Percentiles rank a stretch among this genome's conserved stretches.
Evolutionary conservation across 2,888 invertebrate species (phyloP).

Genomic region (Serripes groenlandicus): DNA sequence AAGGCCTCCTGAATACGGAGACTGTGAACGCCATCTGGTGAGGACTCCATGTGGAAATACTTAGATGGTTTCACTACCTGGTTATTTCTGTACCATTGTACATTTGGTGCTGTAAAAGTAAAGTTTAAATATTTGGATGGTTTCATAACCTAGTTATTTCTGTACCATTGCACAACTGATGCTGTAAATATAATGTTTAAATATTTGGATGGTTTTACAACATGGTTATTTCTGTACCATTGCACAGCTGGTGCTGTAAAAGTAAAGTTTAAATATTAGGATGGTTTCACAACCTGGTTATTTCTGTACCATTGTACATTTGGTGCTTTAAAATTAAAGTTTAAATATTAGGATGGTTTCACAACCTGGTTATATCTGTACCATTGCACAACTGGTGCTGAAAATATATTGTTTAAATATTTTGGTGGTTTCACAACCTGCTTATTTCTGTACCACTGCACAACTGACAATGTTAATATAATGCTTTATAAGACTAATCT

Average conservation of each 20-base stretch:
- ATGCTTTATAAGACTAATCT: no score
- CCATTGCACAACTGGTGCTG: slow-evolving; percentile 93
- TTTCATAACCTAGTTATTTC: slow-evolving; percentile 96
- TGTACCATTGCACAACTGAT: slow-evolving; percentile 95
- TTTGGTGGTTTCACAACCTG: slow-evolving; percentile 97
- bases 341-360: slow-evolving; percentile 95
- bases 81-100: slow-evolving; percentile 96
- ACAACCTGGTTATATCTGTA: slow-evolving; percentile 96
- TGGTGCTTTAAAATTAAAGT: slow-evolving; percentile 87
- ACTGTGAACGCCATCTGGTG: slow-evolving; percentile 93
- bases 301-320: slow-evolving; percentile 96
- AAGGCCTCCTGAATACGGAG: slow-evolving; percentile 97
- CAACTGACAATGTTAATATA: slow-evolving; percentile 89
- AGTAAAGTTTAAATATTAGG: slow-evolving; percentile 90
- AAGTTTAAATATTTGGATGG: slow-evolving; percentile 90
- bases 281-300: slow-evolving; percentile 96
- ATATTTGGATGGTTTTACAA: slow-evolving; percentile 98
- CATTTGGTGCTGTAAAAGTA: slow-evolving; percentile 89
- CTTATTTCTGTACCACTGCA: slow-evolving; percentile 96
- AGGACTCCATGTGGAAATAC: slow-evolving; percentile 98
- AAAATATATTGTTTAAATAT: slow-evolving; percentile 87
- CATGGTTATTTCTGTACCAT: slow-evolving; percentile 97
- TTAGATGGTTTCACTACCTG: slow-evolving; percentile 97
- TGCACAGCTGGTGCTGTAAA: slow-evolving; percentile 90
- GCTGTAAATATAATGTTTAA: slow-evolving; percentile 98